Base-by-base conservation (phyloP, 2,113 vertebrate genomes). In the Brachyhypopomus occidentalis region DNA sequence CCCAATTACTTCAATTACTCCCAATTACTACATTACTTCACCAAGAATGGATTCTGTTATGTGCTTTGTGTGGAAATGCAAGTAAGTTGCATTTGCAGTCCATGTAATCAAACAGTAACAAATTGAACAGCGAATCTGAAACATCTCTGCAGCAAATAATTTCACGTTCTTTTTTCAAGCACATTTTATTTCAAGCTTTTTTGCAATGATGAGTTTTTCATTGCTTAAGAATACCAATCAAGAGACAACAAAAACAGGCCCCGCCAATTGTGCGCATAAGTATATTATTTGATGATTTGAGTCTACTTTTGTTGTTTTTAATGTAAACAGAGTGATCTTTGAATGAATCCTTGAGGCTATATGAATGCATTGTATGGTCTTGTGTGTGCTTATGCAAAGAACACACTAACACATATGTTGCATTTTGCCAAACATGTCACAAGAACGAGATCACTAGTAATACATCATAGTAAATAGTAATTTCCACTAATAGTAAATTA, bases 21-120 rank as follows among this genome's bases (percentile, higher is more conserved):
- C 30, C 30, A 30, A 30, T 30, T 30, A 30, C 30, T 30, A 30
- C 30, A 30, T 25, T 59, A 58, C 52, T 34, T 56, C 3, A 74
- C 17, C 34, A 67, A 36, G 16, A 19, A 58, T 6, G 8, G 20
- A 58, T 30, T 30, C 17, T 58, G 9, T 20, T 56, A 27, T 34
- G 34, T 74, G 48, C 48, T 74, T 55, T 56, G 17, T 58, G 48
- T 59, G 20, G 66, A 41, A 38, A 70, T 22, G 11, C 66, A 70
- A 69, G 66, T 9, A 41, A 70, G 30, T 36, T n/a, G n/a, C 4
- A 34, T 20, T 66, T 30, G 30, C 12, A 20, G 34, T 36, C 34
- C 34, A 41, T 34, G 36, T 38, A 6, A 36, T 67, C 8, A 70
- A 70, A 41, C 12, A 70, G 19, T 7, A 17, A 30, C 12, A 22